Conservation (phyloP, 2,797 vertebrate genomes). For the Sebastes itinus region DNA sequence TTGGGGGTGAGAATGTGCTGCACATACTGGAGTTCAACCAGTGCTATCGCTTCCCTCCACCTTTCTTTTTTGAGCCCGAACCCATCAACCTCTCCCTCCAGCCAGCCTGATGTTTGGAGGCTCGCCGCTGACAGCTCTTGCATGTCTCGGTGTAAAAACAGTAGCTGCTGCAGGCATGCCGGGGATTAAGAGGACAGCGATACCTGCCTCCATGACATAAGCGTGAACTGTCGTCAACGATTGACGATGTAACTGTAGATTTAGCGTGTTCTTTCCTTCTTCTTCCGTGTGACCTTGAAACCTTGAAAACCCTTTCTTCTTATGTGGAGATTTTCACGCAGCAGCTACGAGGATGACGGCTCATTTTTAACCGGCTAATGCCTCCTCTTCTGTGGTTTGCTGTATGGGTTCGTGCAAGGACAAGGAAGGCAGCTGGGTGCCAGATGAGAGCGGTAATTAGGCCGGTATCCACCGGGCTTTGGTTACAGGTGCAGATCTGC, state of each 20-base stretch:
- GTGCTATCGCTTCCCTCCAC: not conserved
- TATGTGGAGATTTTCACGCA: not conserved
- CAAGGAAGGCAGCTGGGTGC: slow-evolving; percentile 68
- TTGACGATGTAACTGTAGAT: slow-evolving; percentile 18
- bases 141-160: slow-evolving; percentile 57
- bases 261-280: not conserved
- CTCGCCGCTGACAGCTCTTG: slow-evolving; percentile 45
- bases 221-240: slow-evolving; percentile 30
- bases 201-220: slow-evolving; percentile 58
- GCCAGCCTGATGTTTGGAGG: not conserved
- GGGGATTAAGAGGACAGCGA: slow-evolving; percentile 61
- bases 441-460: slow-evolving; percentile 77
- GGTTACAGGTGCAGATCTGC: slow-evolving; percentile 77
- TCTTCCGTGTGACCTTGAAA: slow-evolving; percentile 38
- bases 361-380: slow-evolving; percentile 58
- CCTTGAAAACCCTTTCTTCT: not conserved
- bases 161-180: slow-evolving; percentile 49
- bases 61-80: slow-evolving; percentile 21
- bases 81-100: slow-evolving; percentile 29
- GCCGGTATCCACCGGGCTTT: slow-evolving; percentile 73
- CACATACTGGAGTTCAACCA: not conserved
- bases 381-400: slow-evolving; percentile 51
- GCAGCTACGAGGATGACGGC: slow-evolving; percentile 25
- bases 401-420: slow-evolving; percentile 70
- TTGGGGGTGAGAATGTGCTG: too few relatives aligned